Base-by-base conservation (phyloP, 2,797 vertebrate species). In the Melanotaenia nigrans region DNA sequence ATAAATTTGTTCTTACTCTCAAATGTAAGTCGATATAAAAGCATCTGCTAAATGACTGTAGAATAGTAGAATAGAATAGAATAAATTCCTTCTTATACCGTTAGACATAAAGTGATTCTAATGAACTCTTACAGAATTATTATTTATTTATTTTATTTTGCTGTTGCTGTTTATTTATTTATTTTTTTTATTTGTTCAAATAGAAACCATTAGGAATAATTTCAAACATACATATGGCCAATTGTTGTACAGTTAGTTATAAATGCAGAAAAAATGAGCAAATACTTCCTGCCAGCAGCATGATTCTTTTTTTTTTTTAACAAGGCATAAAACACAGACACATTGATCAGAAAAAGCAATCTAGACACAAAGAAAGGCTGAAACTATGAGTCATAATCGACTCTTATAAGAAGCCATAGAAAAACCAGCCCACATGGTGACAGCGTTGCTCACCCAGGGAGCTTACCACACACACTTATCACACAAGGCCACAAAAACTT, bases 331-430 rank as follows among this genome's bases (percentile, higher is more conserved):
- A 73, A 71, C 49, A 60, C 54, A 63, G 49, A 55, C 49, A 36
- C 7, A 10, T 10, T 60, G 65, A 65, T 53, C 25, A 78, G 53
- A 77, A 38, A 25, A 61, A 67, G 65, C 5, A 42, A 66, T 35
- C 47, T 61, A 73, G 51, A 57, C 1, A 35, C 2, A 32, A 28
- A 47, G 12, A 61, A 64, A 60, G 12, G 40, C 1, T 32, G 61
- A 62, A 32, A 73, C 30, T 65, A 49, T 79, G 73, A 79, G 64
- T 73, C 70, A 78, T 68, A 51, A 18, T 56, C 30, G 45, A 75
- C 61, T 73, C 30, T 71, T 42, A 65, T 69, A 20, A 40, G 58
- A 75, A 65, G 53, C 38, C 3, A 10, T 6, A 33, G 35, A 67
- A 54, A 62, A 68, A 38, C 30, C 62, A 61, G 40, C 3, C 2